Conservation (phyloP, 1,140 invertebrate species). For the Copidosoma floridanum region DNA sequence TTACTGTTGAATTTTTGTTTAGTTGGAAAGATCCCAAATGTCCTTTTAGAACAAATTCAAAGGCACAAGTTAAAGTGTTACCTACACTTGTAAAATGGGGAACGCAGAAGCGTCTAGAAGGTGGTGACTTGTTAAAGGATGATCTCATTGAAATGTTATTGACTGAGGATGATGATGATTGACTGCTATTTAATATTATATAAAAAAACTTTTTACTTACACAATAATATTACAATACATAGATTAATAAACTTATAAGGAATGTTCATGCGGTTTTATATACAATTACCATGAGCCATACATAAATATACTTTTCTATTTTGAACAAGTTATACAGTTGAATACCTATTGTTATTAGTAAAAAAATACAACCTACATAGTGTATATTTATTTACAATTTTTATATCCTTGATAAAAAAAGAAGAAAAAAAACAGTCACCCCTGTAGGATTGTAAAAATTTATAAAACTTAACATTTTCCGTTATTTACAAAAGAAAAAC, state of each 20-base stretch:
- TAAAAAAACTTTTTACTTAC: no score
- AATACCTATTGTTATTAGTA: no score
- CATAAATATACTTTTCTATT: no score
- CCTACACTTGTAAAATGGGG: slow-evolving; percentile 74
- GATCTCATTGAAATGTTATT: slow-evolving; percentile 70
- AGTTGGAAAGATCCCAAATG: slow-evolving; percentile 76
- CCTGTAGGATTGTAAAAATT: background rate
- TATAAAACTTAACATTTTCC: background rate
- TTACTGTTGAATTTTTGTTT: slow-evolving; percentile 16
- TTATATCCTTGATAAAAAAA: background rate
- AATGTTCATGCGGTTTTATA: no score
- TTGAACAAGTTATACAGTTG: no score
- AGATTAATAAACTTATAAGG: no score
- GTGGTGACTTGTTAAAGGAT: slow-evolving; percentile 65
- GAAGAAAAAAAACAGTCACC: background rate
- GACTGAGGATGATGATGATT: slow-evolving; percentile 51
- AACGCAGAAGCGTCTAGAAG: slow-evolving; percentile 69
- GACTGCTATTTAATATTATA: no score
- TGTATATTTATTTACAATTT: slow-evolving; percentile 9
- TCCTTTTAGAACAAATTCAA: slow-evolving; percentile 69
- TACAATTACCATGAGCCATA: no score
- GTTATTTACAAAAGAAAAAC: background rate
- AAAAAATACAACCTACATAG: no score
- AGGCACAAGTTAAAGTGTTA: slow-evolving; percentile 67
- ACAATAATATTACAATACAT: no score